Base-by-base conservation (phyloP, 2,797 vertebrate genomes). In the Petrocephalus schoutedeni region DNA sequence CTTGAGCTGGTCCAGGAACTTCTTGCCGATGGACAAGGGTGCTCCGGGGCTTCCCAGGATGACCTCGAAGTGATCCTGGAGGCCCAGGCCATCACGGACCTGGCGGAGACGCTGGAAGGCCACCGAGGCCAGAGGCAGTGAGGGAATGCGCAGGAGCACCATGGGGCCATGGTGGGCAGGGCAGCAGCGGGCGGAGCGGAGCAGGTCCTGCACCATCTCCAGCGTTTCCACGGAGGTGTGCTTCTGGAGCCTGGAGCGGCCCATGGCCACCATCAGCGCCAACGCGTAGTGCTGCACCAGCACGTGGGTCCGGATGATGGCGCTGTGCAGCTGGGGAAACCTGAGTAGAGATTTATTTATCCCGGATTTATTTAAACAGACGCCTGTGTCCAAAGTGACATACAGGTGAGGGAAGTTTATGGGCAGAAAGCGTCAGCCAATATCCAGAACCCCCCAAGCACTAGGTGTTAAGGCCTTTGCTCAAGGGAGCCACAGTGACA, bases 171-270 rank as follows among this genome's bases (percentile, higher is more conserved):
- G 98, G 77, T 93, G 96, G 32, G 96, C 95, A 23, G 96, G 95
- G 89, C 98, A 98, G 19, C 97, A 96, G 90, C 95, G 95, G 2
- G 97, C 94, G 23, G 98, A 95, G 82, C 93, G 95, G 90, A 99
- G 95, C 77, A 99, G 95, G 88, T 97, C 97, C 91, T 98, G 98
- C 0, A 97, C 94, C 89, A 99, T 98, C 94, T 99, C 98, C 92
- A 99, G 93, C 0, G 98, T 99, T 94, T 99, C 98, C 90, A 98
- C 98, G 0, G 98, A 98, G 0, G 97, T 99, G 93, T 97, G 97
- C 89, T 97, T 98, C 95, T 98, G 97, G 92, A 99, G 97, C 89
- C 92, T 94, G 0, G 97, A 94, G 89, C 96, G 96, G 83, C 98
- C 97, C 0, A 97, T 96, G 1, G 95, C 96, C 0, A 96, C 97